Percentiles rank a stretch among this genome's conserved stretches.
These are phyloP conservation scores for Huso huso DNA, from an alignment of 2,797 vertebrate species.

Conservation along the genomic window DNA sequence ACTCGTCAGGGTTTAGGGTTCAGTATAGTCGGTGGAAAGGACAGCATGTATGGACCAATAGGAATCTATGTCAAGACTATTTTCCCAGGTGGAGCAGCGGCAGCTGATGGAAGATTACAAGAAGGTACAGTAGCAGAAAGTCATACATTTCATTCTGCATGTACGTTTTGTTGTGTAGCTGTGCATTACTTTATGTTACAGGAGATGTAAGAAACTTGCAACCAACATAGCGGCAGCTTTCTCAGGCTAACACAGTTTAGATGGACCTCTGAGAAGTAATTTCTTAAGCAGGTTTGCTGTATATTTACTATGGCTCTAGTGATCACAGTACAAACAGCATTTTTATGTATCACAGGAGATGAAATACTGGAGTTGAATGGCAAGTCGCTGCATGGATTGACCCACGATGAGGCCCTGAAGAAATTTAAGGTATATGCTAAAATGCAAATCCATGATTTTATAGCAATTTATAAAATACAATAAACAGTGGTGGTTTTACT, in stretches of 20 bases:
- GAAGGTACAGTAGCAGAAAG: constrained; percentile 60
- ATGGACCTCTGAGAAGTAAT: too few species aligned
- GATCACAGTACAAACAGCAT: background rate
- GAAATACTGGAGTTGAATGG: constrained; percentile 91
- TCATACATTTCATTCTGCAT: too few species aligned
- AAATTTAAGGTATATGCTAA: constrained; percentile 79
- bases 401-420: constrained; percentile 83
- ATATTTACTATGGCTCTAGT: too few species aligned
- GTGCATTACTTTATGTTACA: too few species aligned
- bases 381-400: constrained; percentile 79
- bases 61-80: constrained; percentile 95
- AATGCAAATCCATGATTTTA: background rate
- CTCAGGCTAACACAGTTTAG: too few species aligned
- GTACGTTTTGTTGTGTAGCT: too few species aligned
- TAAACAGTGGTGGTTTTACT: background rate
- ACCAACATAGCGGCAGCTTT: too few species aligned
- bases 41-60: constrained; percentile 89
- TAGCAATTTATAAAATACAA: background rate
- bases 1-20: constrained; percentile 76
- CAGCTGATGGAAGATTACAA: constrained; percentile 81
- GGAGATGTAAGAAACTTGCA: too few species aligned
- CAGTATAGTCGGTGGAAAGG: constrained; percentile 87
- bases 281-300: too few species aligned
- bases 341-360: constrained; percentile 62
- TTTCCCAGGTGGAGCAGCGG: constrained; percentile 83